Percentiles rank a stretch among this genome's conserved stretches.
Conservation (phyloP, 1,140 invertebrate genomes). For the Andricus grossulariae region DNA sequence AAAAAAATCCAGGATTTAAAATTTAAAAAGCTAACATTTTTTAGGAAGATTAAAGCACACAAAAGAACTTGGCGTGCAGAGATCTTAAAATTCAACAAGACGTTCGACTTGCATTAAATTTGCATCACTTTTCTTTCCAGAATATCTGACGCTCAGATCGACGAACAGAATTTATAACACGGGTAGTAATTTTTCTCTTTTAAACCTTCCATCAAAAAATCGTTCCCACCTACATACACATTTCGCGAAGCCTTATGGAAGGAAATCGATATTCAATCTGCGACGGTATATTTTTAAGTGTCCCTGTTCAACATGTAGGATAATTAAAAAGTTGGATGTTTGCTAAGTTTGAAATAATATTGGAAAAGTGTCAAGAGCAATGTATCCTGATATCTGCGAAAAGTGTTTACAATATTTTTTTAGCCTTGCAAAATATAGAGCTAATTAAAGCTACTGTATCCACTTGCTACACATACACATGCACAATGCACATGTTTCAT, state of each 20-base stretch:
- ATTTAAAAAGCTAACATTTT: background rate
- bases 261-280: conserved; percentile 21
- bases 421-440: background rate
- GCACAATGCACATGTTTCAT: no score
- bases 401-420: background rate
- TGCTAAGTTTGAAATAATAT: background rate
- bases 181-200: conserved; percentile 20
- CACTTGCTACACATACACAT: no score
- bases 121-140: conserved; percentile 23
- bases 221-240: background rate
- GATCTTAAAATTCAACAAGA: conserved; percentile 30
- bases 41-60: conserved; percentile 1
- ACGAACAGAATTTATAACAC: conserved; percentile 29
- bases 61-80: conserved; percentile 16
- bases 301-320: background rate
- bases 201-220: conserved; percentile 24
- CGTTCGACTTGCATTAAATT: conserved; percentile 22
- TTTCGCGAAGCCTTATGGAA: background rate
- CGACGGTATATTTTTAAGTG: background rate
- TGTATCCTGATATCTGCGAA: background rate
- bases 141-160: conserved; percentile 22
- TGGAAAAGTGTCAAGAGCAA: background rate
- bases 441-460: background rate
- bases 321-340: background rate
- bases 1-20: background rate